Evolutionary conservation across 2,113 vertebrate genomes (phyloP).

Genomic region (Hydrolagus affinis): DNA sequence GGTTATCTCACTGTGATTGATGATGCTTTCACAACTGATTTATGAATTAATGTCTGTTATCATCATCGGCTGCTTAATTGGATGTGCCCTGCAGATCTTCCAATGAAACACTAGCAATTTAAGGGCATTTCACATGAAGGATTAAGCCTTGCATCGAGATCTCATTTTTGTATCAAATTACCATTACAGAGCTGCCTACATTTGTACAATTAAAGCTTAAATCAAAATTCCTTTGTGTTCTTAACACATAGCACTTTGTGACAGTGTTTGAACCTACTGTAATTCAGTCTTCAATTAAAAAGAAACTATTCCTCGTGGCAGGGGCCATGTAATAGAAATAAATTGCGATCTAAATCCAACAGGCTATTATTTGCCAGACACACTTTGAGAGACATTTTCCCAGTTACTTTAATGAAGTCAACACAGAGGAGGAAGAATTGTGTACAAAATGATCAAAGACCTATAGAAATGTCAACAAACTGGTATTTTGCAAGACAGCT

Average conservation of each 20-base stretch:
- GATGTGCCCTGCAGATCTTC: background rate
- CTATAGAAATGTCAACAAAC: background rate
- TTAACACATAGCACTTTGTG: background rate
- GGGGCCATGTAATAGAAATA: background rate
- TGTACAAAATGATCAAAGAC: background rate
- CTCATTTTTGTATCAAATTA: conserved; percentile 5
- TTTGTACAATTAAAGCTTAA: background rate
- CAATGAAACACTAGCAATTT: background rate
- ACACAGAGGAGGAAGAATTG: background rate
- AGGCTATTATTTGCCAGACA: too few relatives aligned
- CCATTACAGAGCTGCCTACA: background rate
- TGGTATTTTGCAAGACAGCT: too few relatives aligned
- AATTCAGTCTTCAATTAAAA: background rate
- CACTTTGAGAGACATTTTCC: too few relatives aligned
- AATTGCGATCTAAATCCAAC: background rate
- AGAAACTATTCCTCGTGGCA: background rate
- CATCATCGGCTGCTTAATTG: background rate
- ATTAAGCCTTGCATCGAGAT: conserved; percentile 13
- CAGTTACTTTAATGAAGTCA: background rate
- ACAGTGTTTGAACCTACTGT: background rate
- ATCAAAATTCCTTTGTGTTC: background rate
- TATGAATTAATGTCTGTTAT: conserved; percentile 7
- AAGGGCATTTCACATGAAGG: background rate
- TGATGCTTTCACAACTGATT: background rate
- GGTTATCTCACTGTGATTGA: background rate